A percentile compares a stretch with the other conserved stretches of the same genome.
Evolutionary conservation across 2,113 vertebrate species (phyloP).

Genomic region (Axis porcinus): DNA sequence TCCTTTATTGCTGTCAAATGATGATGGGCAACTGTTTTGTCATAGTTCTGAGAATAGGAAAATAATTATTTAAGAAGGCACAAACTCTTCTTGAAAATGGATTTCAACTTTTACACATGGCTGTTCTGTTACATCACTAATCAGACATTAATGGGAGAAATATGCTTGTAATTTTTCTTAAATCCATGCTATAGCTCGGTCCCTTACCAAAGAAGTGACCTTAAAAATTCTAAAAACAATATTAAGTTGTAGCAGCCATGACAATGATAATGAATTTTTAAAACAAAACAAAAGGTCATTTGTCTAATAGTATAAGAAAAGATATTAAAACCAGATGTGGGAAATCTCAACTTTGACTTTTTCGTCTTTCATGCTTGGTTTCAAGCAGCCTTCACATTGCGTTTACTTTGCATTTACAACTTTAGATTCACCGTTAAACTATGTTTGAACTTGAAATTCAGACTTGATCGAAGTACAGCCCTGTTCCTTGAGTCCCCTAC

Average conservation of each 20-base stretch:
- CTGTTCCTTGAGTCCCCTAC: slow-evolving; percentile 67
- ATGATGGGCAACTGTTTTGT: slow-evolving; percentile 37
- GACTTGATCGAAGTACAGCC: slow-evolving; percentile 73
- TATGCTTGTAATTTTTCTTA: slow-evolving; percentile 37
- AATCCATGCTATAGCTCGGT: not conserved
- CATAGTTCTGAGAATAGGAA: slow-evolving; percentile 25
- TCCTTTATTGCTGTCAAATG: slow-evolving; percentile 50
- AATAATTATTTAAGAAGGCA: not conserved
- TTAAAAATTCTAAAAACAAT: slow-evolving; percentile 15
- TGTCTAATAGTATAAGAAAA: slow-evolving; percentile 75
- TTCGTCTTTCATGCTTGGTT: slow-evolving; percentile 83
- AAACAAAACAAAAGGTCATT: slow-evolving; percentile 74
- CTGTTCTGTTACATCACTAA: not conserved
- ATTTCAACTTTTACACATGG: slow-evolving; percentile 27
- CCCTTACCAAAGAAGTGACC: not conserved
- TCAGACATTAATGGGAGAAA: not conserved
- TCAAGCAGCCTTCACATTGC: slow-evolving; percentile 81
- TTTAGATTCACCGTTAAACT: slow-evolving; percentile 84
- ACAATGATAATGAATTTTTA: slow-evolving; percentile 69
- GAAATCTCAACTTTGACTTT: slow-evolving; percentile 80
- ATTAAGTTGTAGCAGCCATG: slow-evolving; percentile 55
- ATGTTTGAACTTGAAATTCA: slow-evolving; percentile 81
- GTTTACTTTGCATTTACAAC: slow-evolving; percentile 85
- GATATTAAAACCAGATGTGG: slow-evolving; percentile 84
- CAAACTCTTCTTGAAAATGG: not conserved